Base-by-base conservation (phyloP, 2,888 invertebrate genomes). In the Chymomyza fuscimana region DNA sequence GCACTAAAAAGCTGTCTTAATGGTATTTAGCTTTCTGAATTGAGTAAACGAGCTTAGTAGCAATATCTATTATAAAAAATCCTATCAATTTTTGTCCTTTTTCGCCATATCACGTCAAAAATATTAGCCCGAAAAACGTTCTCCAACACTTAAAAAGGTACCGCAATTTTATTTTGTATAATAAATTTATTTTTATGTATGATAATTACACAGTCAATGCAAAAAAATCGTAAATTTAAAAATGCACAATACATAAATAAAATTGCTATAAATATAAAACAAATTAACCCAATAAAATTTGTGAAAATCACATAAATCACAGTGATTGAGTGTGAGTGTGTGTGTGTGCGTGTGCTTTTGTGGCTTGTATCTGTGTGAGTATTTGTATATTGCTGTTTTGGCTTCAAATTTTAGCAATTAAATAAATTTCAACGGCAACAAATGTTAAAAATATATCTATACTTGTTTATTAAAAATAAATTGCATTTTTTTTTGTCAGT, bases 201-300 rank as follows among this genome's bases (percentile, higher is more conserved):
- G 32, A 59, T 25, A 46, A 46, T 46, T 46, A 46, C 40, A 46
- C 40, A 12, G 3, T 46, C 40, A 12, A 12, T 46, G 4, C 40
- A 46, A 32, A 32, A 9, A 12, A 46, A 46, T 12, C 40, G 40
- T 54, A 54, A 54, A 54, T 54, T 54, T 16, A 19, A 54, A 54
- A 54, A 54, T 54, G 2, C 6, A 54, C 54, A 63, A 69, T 36
- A 65, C 62, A 46, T 65, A 69, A 63, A 63, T 69, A 73, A 76
- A 73, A 73, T 64, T 75, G 70, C 70, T 67, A 86, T 79, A 86
- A 78, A 78, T 76, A 77, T 68, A 78, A 73, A 77, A 73, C 74
- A 85, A 88, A 85, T 81, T 80, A 81, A 78, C 76, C 75, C 85
- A 80, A 82, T 84, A 73, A 81, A 85, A 85, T 80, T 76, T 46